These are phyloP conservation scores for Merodon equestris DNA, from an alignment of 2,888 invertebrate genomes.

Conservation along the genomic window DNA sequence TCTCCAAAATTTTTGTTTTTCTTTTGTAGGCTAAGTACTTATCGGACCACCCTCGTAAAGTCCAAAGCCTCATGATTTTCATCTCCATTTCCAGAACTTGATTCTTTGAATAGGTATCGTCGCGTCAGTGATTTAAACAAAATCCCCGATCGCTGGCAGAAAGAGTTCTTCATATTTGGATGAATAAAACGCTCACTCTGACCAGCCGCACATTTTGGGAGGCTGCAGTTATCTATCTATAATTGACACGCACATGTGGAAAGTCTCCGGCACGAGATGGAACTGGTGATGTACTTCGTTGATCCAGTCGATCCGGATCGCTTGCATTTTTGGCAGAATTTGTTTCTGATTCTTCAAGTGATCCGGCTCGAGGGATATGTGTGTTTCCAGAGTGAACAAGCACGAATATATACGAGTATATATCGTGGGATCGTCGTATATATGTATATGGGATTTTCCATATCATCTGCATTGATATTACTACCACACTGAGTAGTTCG, in stretches of 20 bases:
- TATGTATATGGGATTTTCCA: constrained; percentile 86
- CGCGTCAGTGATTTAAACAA: constrained; percentile 94
- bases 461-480: constrained; percentile 88
- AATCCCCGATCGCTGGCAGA: constrained; percentile 91
- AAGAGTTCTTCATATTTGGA: constrained; percentile 98
- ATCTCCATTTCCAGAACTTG: constrained; percentile 92
- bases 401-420: constrained; percentile 92
- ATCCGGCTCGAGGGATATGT: constrained; percentile 83
- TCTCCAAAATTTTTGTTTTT: no score
- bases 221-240: constrained; percentile 90
- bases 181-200: constrained; percentile 92
- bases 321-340: constrained; percentile 91
- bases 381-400: constrained; percentile 86
- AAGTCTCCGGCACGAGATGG: constrained; percentile 90
- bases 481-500: constrained; percentile 70
- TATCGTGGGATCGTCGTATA: constrained; percentile 92
- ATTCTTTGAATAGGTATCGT: constrained; percentile 88
- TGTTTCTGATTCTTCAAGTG: constrained; percentile 84
- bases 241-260: constrained; percentile 92
- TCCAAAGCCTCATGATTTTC: constrained; percentile 87
- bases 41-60: no score
- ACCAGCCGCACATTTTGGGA: constrained; percentile 90
- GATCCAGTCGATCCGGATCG: constrained; percentile 95
- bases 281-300: constrained; percentile 94
- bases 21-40: no score